Percentiles rank a stretch among this genome's conserved stretches.
phyloP scores from a whole-genome alignment of 2,888 invertebrate species.

The Drosophila anceps region DNA sequence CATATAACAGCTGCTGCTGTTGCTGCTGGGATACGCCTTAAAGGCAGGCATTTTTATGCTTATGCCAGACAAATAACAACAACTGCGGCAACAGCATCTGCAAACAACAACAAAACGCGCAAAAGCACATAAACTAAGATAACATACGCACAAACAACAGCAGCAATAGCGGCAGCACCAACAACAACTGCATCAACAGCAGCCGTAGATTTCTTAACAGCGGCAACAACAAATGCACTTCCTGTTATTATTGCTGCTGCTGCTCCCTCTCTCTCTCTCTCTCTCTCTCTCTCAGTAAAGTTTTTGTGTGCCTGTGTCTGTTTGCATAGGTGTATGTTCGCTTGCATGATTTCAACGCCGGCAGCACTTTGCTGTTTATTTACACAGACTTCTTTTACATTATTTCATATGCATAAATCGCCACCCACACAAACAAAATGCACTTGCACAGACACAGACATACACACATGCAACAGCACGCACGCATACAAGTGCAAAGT shows the following conservation, averaged over 20 bases:
- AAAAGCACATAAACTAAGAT: slow-evolving; percentile 73
- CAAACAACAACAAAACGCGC: slow-evolving; percentile 67
- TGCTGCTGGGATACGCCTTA: slow-evolving; percentile 57
- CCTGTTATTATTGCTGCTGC: slow-evolving; percentile 72
- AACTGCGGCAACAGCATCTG: slow-evolving; percentile 52
- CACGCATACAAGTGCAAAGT: slow-evolving; percentile 45
- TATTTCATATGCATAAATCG: slow-evolving; percentile 75
- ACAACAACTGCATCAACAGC: slow-evolving; percentile 31
- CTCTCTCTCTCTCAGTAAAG: not conserved
- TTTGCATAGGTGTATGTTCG: slow-evolving; percentile 73
- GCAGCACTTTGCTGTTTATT: slow-evolving; percentile 80
- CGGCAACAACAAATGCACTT: slow-evolving; percentile 74
- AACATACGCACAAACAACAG: slow-evolving; percentile 57
- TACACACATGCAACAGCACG: slow-evolving; percentile 1
- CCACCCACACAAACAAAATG: slow-evolving; percentile 40
- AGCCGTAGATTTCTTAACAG: slow-evolving; percentile 71
- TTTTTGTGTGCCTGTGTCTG: slow-evolving; percentile 31
- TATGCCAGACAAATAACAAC: slow-evolving; percentile 72
- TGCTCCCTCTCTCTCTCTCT: slow-evolving; percentile 10
- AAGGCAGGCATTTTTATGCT: slow-evolving; percentile 69
- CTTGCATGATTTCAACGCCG: slow-evolving; percentile 74
- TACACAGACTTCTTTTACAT: slow-evolving; percentile 77
- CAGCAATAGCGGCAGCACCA: slow-evolving; percentile 53
- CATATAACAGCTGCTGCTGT: slow-evolving; percentile 33
- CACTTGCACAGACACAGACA: slow-evolving; percentile 27